Evolutionary conservation across 2,888 invertebrate species (phyloP).

Genomic region (Amphipoea lucens): DNA sequence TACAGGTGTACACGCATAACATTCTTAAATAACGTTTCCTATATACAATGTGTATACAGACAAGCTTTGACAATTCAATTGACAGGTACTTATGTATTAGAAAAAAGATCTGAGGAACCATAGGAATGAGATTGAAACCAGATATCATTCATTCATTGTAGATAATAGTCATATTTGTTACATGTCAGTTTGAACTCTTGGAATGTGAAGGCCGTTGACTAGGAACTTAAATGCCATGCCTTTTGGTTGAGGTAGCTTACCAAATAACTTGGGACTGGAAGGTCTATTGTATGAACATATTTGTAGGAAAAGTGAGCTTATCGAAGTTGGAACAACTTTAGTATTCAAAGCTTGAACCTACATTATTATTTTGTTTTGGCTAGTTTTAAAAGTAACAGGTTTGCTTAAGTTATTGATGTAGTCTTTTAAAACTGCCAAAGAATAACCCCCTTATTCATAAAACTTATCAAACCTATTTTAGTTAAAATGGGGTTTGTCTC

Average conservation of each 20-base stretch:
- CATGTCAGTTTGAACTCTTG: conserved; percentile 65
- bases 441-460: too few relatives aligned
- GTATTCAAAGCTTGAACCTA: neutral
- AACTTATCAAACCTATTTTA: too few relatives aligned
- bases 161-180: conserved; percentile 52
- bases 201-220: conserved; percentile 71
- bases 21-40: conserved; percentile 36
- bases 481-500: too few relatives aligned
- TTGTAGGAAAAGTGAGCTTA: conserved; percentile 1
- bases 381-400: neutral
- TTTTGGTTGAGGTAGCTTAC: conserved; percentile 53
- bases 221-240: conserved; percentile 69
- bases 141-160: conserved; percentile 58
- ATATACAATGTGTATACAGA: neutral
- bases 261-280: conserved; percentile 36
- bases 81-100: conserved; percentile 25
- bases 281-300: conserved; percentile 15
- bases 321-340: neutral
- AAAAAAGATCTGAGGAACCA: conserved; percentile 34
- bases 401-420: neutral
- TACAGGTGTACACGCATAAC: conserved; percentile 25
- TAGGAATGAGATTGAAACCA: conserved; percentile 41
- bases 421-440: neutral
- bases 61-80: conserved; percentile 34
- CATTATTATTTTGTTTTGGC: neutral